Evolutionary conservation across 2,113 vertebrate genomes (phyloP).

Genomic region (Pteronura brasiliensis): DNA sequence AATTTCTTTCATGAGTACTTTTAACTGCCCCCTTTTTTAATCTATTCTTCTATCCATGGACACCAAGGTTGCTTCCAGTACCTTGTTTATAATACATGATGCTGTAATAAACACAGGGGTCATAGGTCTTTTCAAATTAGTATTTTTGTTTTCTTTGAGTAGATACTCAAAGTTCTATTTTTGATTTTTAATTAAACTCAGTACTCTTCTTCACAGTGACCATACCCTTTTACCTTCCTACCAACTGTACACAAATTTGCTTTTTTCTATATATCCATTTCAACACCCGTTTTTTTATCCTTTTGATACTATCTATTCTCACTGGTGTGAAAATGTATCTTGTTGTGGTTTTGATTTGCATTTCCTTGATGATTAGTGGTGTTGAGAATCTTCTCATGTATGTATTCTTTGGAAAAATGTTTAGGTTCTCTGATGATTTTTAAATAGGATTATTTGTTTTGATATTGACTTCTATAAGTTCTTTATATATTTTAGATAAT

Average conservation of each 20-base stretch:
- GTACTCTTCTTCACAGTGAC: neutral
- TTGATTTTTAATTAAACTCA: neutral
- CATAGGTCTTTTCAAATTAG: neutral
- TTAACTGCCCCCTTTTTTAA: neutral
- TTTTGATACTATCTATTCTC: neutral
- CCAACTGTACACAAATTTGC: neutral
- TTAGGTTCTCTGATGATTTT: neutral
- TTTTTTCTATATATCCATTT: neutral
- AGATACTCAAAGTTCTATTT: neutral
- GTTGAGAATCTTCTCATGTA: neutral
- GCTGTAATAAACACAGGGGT: neutral
- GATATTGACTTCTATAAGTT: neutral
- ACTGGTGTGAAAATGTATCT: neutral
- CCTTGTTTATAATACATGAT: neutral
- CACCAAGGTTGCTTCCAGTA: neutral
- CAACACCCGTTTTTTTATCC: neutral
- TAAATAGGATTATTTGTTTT: neutral
- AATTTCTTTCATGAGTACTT: too few relatives aligned
- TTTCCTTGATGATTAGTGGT: neutral
- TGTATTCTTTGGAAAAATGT: neutral
- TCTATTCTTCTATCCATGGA: neutral
- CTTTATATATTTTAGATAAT: neutral
- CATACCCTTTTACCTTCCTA: neutral
- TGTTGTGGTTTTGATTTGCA: neutral
- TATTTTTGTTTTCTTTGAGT: neutral